A percentile compares a stretch with the other conserved stretches of the same genome.
These are phyloP conservation scores for Oxyruncus cristatus DNA, from an alignment of 2,113 vertebrate genomes.

Conservation along the genomic window DNA sequence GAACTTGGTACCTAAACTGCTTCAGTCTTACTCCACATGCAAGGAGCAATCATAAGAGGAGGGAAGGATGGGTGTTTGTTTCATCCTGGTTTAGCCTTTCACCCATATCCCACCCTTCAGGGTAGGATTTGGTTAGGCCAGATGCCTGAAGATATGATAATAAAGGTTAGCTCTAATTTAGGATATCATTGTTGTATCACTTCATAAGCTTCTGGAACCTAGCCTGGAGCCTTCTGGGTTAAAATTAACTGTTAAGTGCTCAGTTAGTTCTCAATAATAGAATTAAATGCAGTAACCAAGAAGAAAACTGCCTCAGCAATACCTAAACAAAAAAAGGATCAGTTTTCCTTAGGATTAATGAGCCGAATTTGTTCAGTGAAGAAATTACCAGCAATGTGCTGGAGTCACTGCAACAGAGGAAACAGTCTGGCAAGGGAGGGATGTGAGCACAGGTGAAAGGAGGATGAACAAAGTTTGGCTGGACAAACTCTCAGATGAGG, in stretches of 20 bases:
- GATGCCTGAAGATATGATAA: background rate
- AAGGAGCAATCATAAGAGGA: background rate
- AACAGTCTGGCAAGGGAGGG: background rate
- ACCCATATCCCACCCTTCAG: background rate
- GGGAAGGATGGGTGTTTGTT: background rate
- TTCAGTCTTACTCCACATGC: background rate
- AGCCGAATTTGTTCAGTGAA: background rate
- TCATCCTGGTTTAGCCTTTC: background rate
- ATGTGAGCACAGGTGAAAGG: accelerated
- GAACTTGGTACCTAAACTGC: background rate
- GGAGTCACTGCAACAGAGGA: background rate
- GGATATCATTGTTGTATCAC: background rate
- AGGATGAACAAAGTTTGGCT: background rate
- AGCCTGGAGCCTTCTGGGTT: accelerated
- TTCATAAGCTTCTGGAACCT: background rate
- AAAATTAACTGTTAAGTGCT: background rate
- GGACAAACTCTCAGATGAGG: background rate
- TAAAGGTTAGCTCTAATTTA: background rate
- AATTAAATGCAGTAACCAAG: background rate
- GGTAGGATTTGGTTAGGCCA: background rate
- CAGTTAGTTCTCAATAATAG: background rate
- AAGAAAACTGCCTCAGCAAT: background rate
- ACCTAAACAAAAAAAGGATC: background rate
- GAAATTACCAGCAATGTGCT: background rate
- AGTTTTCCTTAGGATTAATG: background rate